Evolutionary conservation across 2,797 vertebrate genomes (phyloP), one percentile per base, ranked within the genome.

Genomic region (Thalassophryne amazonica): DNA sequence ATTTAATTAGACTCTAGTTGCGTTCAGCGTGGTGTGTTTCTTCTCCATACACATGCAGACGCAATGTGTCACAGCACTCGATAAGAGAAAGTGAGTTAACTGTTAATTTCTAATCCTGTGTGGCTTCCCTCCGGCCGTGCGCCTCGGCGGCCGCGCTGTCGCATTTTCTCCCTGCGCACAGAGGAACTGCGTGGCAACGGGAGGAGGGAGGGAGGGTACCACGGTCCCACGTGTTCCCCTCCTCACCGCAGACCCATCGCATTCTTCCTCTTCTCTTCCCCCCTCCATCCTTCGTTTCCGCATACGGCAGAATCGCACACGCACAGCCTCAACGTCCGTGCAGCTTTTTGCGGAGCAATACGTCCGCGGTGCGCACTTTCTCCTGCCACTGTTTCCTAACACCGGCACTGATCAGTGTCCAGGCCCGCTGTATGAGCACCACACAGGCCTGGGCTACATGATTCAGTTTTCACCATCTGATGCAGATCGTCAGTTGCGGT

Each of bases 181-280:
- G 34, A 45, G 33, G 71, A 56, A 74, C 86, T 85, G 84, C 84
- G 78, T 86, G 85, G 82, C 82, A 88, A 89, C 87, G 72, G 71
- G 67, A 73, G 78, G 83, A 64, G 75, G 76, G 70, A 85, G 83
- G 85, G 87, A 81, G 87, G 85, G 76, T 76, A 51, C 76, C 72
- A 39, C 53, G 47, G 62, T 55, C 84, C 81, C 84, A 85, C 86
- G 87, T 87, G 82, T 73, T n/a, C n/a, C n/a, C 75, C 69, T 68
- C 53, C 62, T 61, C 84, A 41, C 78, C 71, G 73, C 81, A 79
- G 58, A 81, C 77, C 69, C 51, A 57, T 46, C 41, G 65, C 72
- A 23, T 53, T 41, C 62, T 58, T 67, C 69, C 22, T 55, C 61
- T 49, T 62, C 58, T 67, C 69, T 22, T 55, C 61, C 49, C 69